Evolutionary conservation across 2,888 invertebrate genomes (phyloP), one percentile per base, ranked within the genome.

Genomic region (Drosophila conformis): DNA sequence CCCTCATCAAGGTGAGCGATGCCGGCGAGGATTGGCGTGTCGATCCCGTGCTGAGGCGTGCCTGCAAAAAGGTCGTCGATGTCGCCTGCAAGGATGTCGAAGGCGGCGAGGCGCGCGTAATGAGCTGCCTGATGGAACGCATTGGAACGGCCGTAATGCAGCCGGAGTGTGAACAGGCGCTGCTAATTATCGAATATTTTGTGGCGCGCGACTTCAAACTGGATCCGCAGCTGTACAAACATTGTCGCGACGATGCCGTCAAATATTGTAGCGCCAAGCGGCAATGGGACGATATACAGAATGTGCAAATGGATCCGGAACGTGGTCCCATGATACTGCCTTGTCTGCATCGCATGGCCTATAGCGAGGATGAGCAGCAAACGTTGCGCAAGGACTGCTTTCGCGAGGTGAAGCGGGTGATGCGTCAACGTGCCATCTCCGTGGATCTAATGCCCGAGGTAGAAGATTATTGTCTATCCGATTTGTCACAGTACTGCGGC

Each of bases 151-250:
- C 95, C 49, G 78, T 85, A 0, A 99, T 99, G 98, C 96, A 95
- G 1, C 95, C 95, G 69, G 96, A 96, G 21, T 99, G 99, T 94
- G 98, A 98, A 94, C 95, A 96, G 76, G 97, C 98, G 11, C 94
- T 99, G 51, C 94, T 99, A 69, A 98, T 99, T 93, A 98, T 99
- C 88, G 99, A 99, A 91, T 99, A 99, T 93, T 99, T 99, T 93
- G 96, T 99, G 73, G 97, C 98, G 0, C 95, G 99, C 85, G 98
- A 99, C 93, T 99, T 98, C 92, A 98, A 97, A 88, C 94, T 99
- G 54, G 98, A 99, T 93, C 97, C 98, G 0, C 96, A 96, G 82
- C 93, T 99, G 51, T 99, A 97, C 91, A 92, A 96, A 90, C 96
- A 96, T 36, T 99, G 99, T 91, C 96, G 96, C 87, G 95, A 95